Conservation (phyloP, 2,113 vertebrate genomes). For the Leptobrachium ailaonicum region DNA sequence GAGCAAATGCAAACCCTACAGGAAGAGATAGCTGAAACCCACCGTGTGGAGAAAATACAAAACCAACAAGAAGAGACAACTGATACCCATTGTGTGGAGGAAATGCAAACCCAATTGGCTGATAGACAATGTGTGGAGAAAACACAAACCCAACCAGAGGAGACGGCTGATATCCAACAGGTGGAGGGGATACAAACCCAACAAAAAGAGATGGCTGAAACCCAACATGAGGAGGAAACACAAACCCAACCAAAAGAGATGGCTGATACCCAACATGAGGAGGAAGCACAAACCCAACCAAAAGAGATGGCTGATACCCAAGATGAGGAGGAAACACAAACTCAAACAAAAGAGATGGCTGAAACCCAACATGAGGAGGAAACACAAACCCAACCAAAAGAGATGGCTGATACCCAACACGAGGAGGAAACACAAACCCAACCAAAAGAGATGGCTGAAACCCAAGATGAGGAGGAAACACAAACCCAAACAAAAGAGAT, state of each 20-base stretch:
- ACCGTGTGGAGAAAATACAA: background rate
- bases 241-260: background rate
- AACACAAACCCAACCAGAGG: too few species aligned
- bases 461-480: background rate
- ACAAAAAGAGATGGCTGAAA: background rate
- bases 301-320: background rate
- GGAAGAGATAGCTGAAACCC: background rate
- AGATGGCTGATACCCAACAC: background rate
- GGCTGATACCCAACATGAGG: background rate
- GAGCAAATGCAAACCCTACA: background rate
- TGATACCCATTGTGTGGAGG: background rate
- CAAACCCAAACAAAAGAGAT: background rate
- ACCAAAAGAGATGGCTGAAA: background rate
- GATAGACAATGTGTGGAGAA: background rate
- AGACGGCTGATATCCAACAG: too few species aligned
- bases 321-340: background rate
- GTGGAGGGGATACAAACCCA: too few species aligned
- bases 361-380: background rate
- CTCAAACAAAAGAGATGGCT: background rate
- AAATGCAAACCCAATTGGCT: background rate
- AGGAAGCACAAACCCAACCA: background rate
- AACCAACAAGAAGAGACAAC: background rate
- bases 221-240: background rate
- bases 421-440: background rate
- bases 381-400: background rate